phyloP scores from a whole-genome alignment of 2,888 invertebrate species.

The Andrena minutula region DNA sequence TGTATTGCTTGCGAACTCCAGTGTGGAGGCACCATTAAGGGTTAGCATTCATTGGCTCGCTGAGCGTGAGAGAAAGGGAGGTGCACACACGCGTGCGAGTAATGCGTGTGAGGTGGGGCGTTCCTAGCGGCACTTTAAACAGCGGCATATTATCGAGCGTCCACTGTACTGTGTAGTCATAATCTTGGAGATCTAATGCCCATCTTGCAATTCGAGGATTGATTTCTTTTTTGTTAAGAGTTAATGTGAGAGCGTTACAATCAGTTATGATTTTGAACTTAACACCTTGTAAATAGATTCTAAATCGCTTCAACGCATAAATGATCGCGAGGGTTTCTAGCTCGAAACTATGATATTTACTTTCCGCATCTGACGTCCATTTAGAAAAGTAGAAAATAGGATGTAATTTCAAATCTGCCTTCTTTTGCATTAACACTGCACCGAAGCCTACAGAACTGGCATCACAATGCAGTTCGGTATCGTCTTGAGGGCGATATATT shows the following conservation, averaged over 20 bases:
- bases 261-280: not conserved
- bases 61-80: too few species aligned
- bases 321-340: conserved; percentile 5
- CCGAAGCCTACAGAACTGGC: too few species aligned
- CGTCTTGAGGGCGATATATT: too few species aligned
- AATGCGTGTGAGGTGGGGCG: too few species aligned
- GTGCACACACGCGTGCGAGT: too few species aligned
- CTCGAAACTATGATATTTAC: conserved; percentile 10
- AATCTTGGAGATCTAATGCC: not conserved
- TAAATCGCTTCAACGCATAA: conserved; percentile 1
- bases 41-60: too few species aligned
- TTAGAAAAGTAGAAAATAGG: conserved; percentile 2
- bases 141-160: too few species aligned
- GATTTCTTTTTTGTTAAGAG: conserved; percentile 4
- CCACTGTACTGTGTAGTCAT: not conserved
- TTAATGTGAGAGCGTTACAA: not conserved
- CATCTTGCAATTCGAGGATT: conserved; percentile 6
- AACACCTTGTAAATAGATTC: conserved; percentile 7
- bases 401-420: not conserved
- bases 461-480: too few species aligned
- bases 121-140: too few species aligned
- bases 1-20: too few species aligned
- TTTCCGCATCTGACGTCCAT: not conserved
- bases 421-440: not conserved
- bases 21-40: too few species aligned